phyloP scores from a whole-genome alignment of 2,888 invertebrate species.

The Nomada ruficornis region DNA sequence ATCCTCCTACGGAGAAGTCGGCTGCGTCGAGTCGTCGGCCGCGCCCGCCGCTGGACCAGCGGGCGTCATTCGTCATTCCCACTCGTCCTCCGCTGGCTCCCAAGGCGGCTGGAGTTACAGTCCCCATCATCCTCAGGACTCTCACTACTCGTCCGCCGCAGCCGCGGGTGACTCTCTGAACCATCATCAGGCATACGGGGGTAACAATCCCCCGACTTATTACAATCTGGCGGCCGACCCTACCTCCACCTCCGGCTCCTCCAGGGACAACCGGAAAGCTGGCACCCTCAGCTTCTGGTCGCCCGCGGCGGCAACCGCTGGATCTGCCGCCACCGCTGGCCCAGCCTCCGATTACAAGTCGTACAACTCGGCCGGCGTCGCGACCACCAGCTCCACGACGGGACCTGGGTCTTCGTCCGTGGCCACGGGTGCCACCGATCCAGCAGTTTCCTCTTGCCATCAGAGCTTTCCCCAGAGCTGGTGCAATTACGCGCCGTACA shows the following conservation, averaged over 20 bases:
- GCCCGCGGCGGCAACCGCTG: constrained; percentile 85
- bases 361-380: constrained; percentile 83
- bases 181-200: constrained; percentile 88
- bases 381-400: constrained; percentile 85
- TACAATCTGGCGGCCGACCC: constrained; percentile 90
- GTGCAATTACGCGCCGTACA: constrained; percentile 90
- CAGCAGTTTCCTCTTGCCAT: constrained; percentile 87
- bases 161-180: constrained; percentile 87
- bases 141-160: constrained; percentile 83
- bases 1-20: constrained; percentile 82
- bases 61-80: constrained; percentile 91
- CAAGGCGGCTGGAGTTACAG: constrained; percentile 90
- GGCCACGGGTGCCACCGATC: constrained; percentile 84
- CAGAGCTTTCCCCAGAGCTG: constrained; percentile 90
- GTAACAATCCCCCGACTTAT: constrained; percentile 88
- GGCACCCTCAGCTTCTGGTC: constrained; percentile 89
- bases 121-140: constrained; percentile 85
- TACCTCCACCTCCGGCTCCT: constrained; percentile 85
- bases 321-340: constrained; percentile 80
- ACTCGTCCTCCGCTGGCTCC: constrained; percentile 81
- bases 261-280: constrained; percentile 86
- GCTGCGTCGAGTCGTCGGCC: constrained; percentile 85
- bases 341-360: constrained; percentile 86
- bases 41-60: constrained; percentile 86
- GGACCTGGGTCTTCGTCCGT: constrained; percentile 82